These are phyloP conservation scores for Pelosia muscerda DNA, from an alignment of 2,888 invertebrate genomes.

Conservation along the genomic window DNA sequence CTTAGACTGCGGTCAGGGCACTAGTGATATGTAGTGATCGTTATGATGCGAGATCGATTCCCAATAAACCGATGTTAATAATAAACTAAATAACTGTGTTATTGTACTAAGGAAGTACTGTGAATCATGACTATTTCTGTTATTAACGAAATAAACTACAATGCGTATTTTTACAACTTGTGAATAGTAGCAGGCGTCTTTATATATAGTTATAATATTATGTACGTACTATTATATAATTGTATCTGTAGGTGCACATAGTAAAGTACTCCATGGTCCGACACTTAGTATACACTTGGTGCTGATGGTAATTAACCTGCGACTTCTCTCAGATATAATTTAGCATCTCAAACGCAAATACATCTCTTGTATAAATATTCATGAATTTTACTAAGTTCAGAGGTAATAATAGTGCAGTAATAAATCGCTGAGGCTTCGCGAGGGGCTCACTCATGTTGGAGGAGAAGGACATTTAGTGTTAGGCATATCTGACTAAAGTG, in stretches of 20 bases:
- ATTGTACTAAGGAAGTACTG: too few relatives aligned
- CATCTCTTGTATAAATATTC: not conserved
- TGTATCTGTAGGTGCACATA: too few relatives aligned
- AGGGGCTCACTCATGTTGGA: not conserved
- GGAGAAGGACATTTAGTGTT: not conserved
- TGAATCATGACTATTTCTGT: too few relatives aligned
- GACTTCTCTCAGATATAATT: not conserved
- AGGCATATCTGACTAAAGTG: too few relatives aligned
- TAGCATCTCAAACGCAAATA: conserved; percentile 12
- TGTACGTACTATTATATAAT: not conserved
- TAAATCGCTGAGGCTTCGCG: not conserved
- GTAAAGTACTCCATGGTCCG: not conserved
- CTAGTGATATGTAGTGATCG: too few relatives aligned
- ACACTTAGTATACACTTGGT: not conserved
- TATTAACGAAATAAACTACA: too few relatives aligned
- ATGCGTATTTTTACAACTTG: too few relatives aligned
- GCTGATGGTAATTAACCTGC: not conserved
- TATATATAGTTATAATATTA: too few relatives aligned
- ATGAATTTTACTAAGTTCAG: not conserved
- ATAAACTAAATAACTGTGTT: too few relatives aligned
- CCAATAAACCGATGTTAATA: too few relatives aligned
- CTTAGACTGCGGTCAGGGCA: not conserved
- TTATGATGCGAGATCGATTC: too few relatives aligned
- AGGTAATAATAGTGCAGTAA: not conserved
- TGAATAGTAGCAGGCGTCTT: too few relatives aligned